Evolutionary conservation across 2,113 vertebrate genomes (phyloP).

Genomic region (Bubalus kerabau): DNA sequence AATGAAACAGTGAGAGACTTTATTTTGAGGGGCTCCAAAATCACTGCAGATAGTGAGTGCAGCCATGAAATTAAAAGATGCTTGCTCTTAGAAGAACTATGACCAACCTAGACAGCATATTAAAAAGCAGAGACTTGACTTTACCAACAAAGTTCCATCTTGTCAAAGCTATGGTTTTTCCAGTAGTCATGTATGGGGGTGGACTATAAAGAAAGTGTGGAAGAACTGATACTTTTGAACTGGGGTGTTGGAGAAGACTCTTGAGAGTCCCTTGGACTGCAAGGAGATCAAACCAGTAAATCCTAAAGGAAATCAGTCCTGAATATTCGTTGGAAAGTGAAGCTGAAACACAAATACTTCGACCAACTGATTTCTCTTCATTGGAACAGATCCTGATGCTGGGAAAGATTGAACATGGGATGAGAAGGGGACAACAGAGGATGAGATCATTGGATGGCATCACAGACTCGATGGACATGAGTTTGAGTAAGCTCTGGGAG

Average conservation of each 20-base stretch:
- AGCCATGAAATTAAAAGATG: not conserved
- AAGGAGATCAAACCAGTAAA: not conserved
- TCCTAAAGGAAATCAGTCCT: not conserved
- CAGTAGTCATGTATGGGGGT: not conserved
- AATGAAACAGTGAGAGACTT: not conserved
- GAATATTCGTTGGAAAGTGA: not conserved
- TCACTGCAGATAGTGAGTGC: not conserved
- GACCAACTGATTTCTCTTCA: not conserved
- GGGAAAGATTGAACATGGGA: not conserved
- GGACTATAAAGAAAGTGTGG: not conserved
- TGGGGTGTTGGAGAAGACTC: not conserved
- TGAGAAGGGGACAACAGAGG: not conserved
- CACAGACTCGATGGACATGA: not conserved
- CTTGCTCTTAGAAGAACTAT: not conserved
- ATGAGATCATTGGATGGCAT: not conserved
- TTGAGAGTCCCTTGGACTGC: not conserved
- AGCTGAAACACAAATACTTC: not conserved
- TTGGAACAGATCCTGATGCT: not conserved
- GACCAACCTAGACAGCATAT: not conserved
- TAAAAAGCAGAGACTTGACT: not conserved
- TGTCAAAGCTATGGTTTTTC: not conserved
- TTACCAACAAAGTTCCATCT: not conserved
- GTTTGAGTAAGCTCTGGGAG: rapidly evolving
- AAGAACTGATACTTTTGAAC: not conserved
- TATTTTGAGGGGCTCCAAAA: not conserved